These are phyloP conservation scores for Hippopotamyrus pictus DNA, from an alignment of 2,797 vertebrate species.

Conservation along the genomic window DNA sequence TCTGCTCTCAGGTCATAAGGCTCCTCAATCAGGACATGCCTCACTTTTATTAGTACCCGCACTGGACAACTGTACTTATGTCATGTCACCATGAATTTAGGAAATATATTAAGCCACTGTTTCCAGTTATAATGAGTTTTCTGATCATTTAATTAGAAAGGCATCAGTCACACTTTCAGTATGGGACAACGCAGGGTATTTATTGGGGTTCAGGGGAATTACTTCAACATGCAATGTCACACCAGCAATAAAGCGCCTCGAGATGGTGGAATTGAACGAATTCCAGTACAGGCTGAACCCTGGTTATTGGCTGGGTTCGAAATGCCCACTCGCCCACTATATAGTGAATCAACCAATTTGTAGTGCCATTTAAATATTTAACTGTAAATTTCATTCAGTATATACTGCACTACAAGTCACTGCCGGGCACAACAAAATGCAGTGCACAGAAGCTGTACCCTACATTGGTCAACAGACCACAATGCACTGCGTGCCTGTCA, in stretches of 20 bases:
- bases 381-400: too few species aligned
- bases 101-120: not conserved
- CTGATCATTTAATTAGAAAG: not conserved
- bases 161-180: not conserved
- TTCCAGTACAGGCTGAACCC: not conserved
- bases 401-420: too few species aligned
- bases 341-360: not conserved
- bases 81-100: not conserved
- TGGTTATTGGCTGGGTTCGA: not conserved
- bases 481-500: too few species aligned
- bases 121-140: not conserved
- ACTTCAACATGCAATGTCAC: not conserved
- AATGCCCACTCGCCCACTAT: not conserved
- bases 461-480: too few species aligned
- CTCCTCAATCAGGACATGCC: too few species aligned
- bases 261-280: not conserved
- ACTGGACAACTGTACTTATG: too few species aligned
- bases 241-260: not conserved
- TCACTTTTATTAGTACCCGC: too few species aligned
- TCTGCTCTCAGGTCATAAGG: too few species aligned
- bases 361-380: not conserved
- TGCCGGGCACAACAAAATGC: too few species aligned
- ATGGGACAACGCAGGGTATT: not conserved
- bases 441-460: too few species aligned
- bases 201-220: not conserved